Evolutionary conservation across 1,140 invertebrate species (phyloP).

Genomic region (Lamellibrachia luymesi): DNA sequence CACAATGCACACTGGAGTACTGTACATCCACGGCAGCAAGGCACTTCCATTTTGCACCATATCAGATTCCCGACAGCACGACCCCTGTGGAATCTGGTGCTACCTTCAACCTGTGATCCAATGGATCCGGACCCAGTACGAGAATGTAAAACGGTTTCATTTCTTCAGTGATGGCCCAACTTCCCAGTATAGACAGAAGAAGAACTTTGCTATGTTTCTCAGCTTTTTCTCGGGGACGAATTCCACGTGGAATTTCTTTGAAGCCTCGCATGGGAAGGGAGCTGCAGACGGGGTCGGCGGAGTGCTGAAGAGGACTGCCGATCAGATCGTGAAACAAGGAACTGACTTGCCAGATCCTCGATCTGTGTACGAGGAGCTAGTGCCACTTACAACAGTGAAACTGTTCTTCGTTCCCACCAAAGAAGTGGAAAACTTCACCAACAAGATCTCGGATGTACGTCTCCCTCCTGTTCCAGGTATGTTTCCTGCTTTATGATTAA

Average conservation of each 20-base stretch:
- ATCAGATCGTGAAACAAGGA: conserved; percentile 22
- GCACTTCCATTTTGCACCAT: too few species aligned
- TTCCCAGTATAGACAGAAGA: conserved; percentile 28
- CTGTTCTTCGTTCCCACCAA: conserved; percentile 8
- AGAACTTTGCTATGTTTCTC: conserved; percentile 19
- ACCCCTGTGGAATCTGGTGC: conserved; percentile 36
- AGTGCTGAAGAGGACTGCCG: conserved; percentile 48
- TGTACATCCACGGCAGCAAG: too few species aligned
- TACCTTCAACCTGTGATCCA: conserved; percentile 34
- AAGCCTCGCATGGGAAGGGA: conserved; percentile 58
- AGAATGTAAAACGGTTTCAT: conserved; percentile 17
- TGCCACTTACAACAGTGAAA: conserved; percentile 1
- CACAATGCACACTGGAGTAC: conserved; percentile 33
- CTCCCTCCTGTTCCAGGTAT: not conserved
- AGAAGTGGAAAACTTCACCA: conserved; percentile 5
- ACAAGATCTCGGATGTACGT: not conserved
- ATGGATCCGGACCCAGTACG: conserved; percentile 21
- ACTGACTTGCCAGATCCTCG: conserved; percentile 26
- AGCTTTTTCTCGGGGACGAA: conserved; percentile 16
- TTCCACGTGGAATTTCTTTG: conserved; percentile 54
- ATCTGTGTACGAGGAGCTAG: conserved; percentile 17
- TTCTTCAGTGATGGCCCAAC: conserved; percentile 30
- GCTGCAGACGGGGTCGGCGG: conserved; percentile 56
- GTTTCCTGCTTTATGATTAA: not conserved
- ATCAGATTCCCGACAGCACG: too few species aligned